Percentiles rank a stretch among this genome's conserved stretches.
phyloP scores from a whole-genome alignment of 2,888 invertebrate genomes.

The Sipunculus nudus region DNA sequence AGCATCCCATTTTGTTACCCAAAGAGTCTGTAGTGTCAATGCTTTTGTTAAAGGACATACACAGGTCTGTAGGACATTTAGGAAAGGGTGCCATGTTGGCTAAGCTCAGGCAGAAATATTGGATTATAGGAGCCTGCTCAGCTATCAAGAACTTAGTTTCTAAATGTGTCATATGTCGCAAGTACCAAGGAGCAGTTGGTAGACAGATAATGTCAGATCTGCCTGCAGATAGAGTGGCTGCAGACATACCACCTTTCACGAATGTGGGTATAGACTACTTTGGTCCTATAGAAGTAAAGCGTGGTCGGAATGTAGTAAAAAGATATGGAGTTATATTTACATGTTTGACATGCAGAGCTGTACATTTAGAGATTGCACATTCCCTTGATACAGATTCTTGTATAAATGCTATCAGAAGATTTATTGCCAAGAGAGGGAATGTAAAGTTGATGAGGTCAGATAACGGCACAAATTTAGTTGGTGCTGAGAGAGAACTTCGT shows the following conservation, averaged over 20 bases:
- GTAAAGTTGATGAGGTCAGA: conserved; percentile 21
- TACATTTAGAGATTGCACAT: too few relatives aligned
- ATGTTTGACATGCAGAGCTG: too few relatives aligned
- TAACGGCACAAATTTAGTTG: conserved; percentile 33
- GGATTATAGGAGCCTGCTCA: conserved; percentile 3
- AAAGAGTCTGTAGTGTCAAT: neutral
- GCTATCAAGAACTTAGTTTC: neutral
- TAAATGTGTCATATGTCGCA: conserved; percentile 5
- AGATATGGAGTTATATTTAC: too few relatives aligned
- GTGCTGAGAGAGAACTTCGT: conserved; percentile 25
- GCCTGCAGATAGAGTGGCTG: conserved; percentile 9
- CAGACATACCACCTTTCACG: neutral
- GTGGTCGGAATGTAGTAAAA: too few relatives aligned
- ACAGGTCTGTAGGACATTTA: neutral
- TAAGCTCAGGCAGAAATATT: neutral
- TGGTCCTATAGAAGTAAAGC: too few relatives aligned
- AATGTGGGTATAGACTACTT: neutral
- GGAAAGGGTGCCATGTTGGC: neutral
- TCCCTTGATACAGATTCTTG: too few relatives aligned
- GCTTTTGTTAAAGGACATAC: neutral
- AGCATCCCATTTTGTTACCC: conserved; percentile 9
- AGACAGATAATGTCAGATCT: conserved; percentile 21
- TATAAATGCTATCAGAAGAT: conserved; percentile 15
- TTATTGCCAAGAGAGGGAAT: conserved; percentile 24
- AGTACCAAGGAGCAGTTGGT: neutral